Evolutionary conservation across 1,140 invertebrate genomes (phyloP).

Genomic region (Thaumetopoea pityocampa): DNA sequence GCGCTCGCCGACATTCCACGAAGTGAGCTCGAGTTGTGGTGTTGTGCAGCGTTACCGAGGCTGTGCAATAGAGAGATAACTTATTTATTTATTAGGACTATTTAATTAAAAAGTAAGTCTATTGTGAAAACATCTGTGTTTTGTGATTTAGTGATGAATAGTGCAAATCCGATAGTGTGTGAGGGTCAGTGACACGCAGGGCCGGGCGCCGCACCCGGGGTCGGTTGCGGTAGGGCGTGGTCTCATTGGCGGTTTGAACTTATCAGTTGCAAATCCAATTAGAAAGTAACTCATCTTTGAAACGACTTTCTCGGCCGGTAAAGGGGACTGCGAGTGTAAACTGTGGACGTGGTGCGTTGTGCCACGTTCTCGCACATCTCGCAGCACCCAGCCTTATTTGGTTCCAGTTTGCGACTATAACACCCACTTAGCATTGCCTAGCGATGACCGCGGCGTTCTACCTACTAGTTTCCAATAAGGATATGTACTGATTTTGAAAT

Average conservation of each 20-base stretch:
- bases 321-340: constrained; percentile 29
- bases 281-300: constrained; percentile 27
- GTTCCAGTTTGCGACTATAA: constrained; percentile 41
- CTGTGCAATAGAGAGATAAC: constrained; percentile 72
- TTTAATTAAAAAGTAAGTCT: constrained; percentile 73
- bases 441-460: constrained; percentile 33
- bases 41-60: constrained; percentile 68
- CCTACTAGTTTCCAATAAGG: constrained; percentile 23
- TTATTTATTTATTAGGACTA: constrained; percentile 73
- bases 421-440: constrained; percentile 44
- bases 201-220: constrained; percentile 40
- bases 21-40: constrained; percentile 64
- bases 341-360: constrained; percentile 32
- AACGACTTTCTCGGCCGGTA: constrained; percentile 38
- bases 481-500: constrained; percentile 4
- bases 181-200: constrained; percentile 59
- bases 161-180: constrained; percentile 48
- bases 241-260: constrained; percentile 17
- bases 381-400: constrained; percentile 56
- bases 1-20: constrained; percentile 65
- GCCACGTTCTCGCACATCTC: constrained; percentile 48
- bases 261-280: constrained; percentile 19
- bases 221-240: constrained; percentile 73
- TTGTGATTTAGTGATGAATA: constrained; percentile 42
- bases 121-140: constrained; percentile 30